Conservation (phyloP, 2,113 vertebrate species). For the Brevimyrus niger region DNA sequence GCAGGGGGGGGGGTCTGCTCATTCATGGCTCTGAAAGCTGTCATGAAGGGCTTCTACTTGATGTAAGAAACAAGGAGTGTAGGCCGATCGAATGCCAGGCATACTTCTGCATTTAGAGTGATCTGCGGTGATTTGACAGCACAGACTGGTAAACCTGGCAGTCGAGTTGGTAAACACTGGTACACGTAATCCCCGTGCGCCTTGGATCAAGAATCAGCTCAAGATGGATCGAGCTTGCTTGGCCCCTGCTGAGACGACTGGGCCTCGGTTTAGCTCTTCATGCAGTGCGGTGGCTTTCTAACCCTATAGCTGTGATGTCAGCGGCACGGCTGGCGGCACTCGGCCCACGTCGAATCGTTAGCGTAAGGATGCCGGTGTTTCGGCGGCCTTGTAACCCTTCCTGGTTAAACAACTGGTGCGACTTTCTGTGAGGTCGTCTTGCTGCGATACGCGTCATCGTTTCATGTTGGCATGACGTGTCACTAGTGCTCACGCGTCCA, state of each 20-base stretch:
- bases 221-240: slow-evolving; percentile 49
- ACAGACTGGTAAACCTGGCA: not conserved
- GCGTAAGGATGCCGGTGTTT: not conserved
- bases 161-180: not conserved
- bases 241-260: slow-evolving; percentile 40
- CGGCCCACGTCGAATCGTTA: not conserved
- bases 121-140: not conserved
- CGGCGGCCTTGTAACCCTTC: not conserved
- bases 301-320: slow-evolving; percentile 12
- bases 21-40: not conserved
- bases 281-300: slow-evolving; percentile 39
- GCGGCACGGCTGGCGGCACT: not conserved
- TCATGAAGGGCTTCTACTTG: slow-evolving; percentile 21
- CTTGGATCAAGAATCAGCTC: slow-evolving; percentile 46
- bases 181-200: slow-evolving; percentile 10
- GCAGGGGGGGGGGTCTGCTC: not conserved
- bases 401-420: not conserved
- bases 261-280: slow-evolving; percentile 43
- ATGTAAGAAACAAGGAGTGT: not conserved
- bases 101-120: not conserved
- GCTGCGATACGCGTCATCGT: not conserved
- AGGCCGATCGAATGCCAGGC: not conserved
- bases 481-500: not conserved
- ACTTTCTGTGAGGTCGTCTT: not conserved
- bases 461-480: not conserved